Conservation (phyloP, 2,113 vertebrate genomes). For the Cephalopterus ornatus region DNA sequence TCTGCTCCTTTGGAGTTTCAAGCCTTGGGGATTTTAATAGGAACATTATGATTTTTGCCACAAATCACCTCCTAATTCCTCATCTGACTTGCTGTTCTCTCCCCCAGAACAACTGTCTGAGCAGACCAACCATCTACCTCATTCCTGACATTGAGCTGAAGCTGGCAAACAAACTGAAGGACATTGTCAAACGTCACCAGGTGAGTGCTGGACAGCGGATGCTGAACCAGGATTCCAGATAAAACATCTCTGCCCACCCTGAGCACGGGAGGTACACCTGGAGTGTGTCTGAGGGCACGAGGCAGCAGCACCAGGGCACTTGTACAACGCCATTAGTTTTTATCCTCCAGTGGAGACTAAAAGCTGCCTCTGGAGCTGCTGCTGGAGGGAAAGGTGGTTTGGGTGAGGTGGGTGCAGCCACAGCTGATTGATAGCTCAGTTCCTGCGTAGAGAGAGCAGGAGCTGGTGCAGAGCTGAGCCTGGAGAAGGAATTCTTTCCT, state of each 20-base stretch:
- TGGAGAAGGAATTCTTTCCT: not conserved
- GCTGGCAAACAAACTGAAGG: conserved; percentile 91
- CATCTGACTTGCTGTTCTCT: not conserved
- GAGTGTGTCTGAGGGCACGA: rapidly evolving
- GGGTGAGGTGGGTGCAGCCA: not conserved
- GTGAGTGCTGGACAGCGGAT: conserved; percentile 49
- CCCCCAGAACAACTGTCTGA: conserved; percentile 92
- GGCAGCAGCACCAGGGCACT: not conserved
- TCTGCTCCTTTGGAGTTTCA: rapidly evolving
- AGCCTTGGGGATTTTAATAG: too few relatives aligned
- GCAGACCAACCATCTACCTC: conserved; percentile 92
- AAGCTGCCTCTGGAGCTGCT: not conserved
- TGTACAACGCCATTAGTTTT: not conserved
- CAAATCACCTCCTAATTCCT: not conserved
- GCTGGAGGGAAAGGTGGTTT: not conserved
- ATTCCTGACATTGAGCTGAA: conserved; percentile 92
- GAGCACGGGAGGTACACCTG: not conserved
- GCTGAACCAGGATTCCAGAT: not conserved
- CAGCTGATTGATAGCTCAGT: rapidly evolving
- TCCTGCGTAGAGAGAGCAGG: not conserved
- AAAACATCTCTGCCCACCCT: not conserved
- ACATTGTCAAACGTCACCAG: conserved; percentile 97
- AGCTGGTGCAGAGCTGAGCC: not conserved
- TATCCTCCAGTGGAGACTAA: rapidly evolving
- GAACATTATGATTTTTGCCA: not conserved